Evolutionary conservation across 2,113 vertebrate genomes (phyloP).

Genomic region (Leiothrix lutea): DNA sequence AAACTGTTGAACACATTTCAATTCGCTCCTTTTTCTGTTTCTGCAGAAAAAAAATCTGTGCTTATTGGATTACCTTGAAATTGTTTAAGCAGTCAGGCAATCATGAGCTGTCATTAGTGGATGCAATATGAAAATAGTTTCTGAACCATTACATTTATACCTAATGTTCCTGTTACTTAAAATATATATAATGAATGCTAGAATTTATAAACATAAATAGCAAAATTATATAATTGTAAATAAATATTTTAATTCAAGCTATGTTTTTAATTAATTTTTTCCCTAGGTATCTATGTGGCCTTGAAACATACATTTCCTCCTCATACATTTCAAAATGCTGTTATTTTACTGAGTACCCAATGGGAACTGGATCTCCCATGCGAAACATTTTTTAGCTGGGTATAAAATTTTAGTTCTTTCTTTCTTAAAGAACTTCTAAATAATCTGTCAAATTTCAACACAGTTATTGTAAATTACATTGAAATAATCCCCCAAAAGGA

Average conservation of each 20-base stretch:
- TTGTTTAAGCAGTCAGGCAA: not conserved
- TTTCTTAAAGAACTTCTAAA: not conserved
- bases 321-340: not conserved
- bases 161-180: not conserved
- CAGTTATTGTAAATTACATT: not conserved
- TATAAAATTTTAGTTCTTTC: not conserved
- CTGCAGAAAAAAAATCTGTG: not conserved
- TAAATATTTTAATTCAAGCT: not conserved
- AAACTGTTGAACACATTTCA: not conserved
- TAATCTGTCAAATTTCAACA: not conserved
- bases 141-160: not conserved
- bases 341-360: not conserved
- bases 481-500: not conserved
- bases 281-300: not conserved
- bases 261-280: not conserved
- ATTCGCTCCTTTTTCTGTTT: not conserved
- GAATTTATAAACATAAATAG: not conserved
- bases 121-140: not conserved
- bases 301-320: not conserved
- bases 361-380: not conserved
- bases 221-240: not conserved
- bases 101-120: not conserved
- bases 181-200: not conserved
- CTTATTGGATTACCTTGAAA: not conserved
- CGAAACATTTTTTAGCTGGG: not conserved